A percentile compares a stretch with the other conserved stretches of the same genome.
phyloP scores from a whole-genome alignment of 2,888 invertebrate genomes.

The Matsumyia berberina region DNA sequence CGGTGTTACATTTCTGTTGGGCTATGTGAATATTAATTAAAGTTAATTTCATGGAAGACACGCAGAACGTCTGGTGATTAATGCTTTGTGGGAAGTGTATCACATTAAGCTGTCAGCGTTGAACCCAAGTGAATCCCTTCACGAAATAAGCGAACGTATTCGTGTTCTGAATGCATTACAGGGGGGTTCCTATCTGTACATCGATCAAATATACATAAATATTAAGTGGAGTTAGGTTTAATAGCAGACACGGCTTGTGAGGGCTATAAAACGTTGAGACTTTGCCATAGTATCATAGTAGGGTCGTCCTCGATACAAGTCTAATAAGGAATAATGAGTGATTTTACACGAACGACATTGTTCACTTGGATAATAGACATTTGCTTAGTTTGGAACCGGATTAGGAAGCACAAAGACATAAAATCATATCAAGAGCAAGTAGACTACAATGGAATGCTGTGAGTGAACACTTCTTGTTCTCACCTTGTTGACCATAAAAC shows the following conservation, averaged over 20 bases:
- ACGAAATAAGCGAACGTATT: background rate
- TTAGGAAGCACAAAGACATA: too few relatives aligned
- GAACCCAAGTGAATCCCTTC: background rate
- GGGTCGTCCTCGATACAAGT: background rate
- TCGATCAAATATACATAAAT: slow-evolving; percentile 22
- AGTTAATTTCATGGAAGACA: slow-evolving; percentile 50
- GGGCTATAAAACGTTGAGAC: background rate
- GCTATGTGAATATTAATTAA: slow-evolving; percentile 38
- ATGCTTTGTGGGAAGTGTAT: slow-evolving; percentile 39
- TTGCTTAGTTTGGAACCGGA: too few relatives aligned
- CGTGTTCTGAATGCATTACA: background rate
- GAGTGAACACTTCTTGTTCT: too few relatives aligned
- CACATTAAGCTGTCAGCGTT: slow-evolving; percentile 28
- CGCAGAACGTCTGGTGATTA: slow-evolving; percentile 27
- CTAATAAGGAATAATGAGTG: background rate
- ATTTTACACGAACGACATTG: background rate
- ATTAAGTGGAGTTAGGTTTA: background rate
- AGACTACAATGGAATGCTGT: too few relatives aligned
- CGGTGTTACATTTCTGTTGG: background rate
- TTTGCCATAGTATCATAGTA: background rate
- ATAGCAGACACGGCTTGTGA: background rate
- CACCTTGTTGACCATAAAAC: too few relatives aligned
- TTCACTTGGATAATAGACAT: too few relatives aligned
- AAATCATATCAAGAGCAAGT: too few relatives aligned
- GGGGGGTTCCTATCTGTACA: slow-evolving; percentile 11